phyloP scores from a whole-genome alignment of 2,797 vertebrate species.

The Schizopygopsis malacanthus region DNA sequence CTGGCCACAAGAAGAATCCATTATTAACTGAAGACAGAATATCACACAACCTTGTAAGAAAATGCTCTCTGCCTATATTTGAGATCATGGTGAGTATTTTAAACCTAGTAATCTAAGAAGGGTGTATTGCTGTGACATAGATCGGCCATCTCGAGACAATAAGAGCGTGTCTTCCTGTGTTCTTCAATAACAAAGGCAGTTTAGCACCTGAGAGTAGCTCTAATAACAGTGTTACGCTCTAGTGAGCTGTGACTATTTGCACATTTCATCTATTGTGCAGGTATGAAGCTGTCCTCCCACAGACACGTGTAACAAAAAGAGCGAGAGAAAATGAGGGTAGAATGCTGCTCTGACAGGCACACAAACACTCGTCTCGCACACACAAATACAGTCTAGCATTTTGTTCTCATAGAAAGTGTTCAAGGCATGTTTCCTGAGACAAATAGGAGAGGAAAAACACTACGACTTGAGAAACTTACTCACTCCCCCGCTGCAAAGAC shows the following conservation, averaged over 20 bases:
- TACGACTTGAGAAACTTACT: conserved; percentile 44
- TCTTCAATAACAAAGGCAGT: conserved; percentile 45
- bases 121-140: conserved; percentile 6
- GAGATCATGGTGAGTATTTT: conserved; percentile 23
- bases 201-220: conserved; percentile 56
- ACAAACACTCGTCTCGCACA: conserved; percentile 4
- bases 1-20: conserved; percentile 26
- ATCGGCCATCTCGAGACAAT: neutral
- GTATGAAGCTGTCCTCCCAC: conserved; percentile 52
- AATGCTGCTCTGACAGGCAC: conserved; percentile 37
- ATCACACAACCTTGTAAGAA: conserved; percentile 21
- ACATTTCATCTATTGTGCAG: conserved; percentile 48
- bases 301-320: conserved; percentile 49
- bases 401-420: conserved; percentile 45
- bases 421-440: conserved; percentile 44
- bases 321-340: conserved; percentile 36
- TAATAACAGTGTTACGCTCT: conserved; percentile 55
- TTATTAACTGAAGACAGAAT: conserved; percentile 38
- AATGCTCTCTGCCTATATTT: conserved; percentile 23
- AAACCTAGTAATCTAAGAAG: conserved; percentile 19
- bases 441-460: conserved; percentile 26
- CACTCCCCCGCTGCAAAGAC: conserved; percentile 58
- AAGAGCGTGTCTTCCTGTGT: neutral
- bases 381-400: conserved; percentile 23
- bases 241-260: conserved; percentile 54